A percentile compares a stretch with the other conserved stretches of the same genome.
These are phyloP conservation scores for Phenganax subtilis DNA, from an alignment of 92 coral and sea anemone genomes.

Conservation along the genomic window DNA sequence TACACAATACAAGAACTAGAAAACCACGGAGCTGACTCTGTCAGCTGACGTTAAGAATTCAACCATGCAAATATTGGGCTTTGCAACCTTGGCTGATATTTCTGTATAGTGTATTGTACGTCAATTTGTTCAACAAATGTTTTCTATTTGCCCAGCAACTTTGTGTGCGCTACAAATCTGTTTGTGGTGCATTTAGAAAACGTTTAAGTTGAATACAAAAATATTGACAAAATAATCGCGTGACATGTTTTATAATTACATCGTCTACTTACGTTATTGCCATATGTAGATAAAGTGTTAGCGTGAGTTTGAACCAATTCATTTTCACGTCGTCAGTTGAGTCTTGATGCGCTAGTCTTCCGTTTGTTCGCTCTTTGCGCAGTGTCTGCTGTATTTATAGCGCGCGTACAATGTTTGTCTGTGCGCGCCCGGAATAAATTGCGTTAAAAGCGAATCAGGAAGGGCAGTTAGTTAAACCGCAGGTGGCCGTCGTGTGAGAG, in stretches of 20 bases:
- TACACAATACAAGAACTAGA: too few species aligned
- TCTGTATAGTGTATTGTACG: too few species aligned
- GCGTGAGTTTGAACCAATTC: neutral
- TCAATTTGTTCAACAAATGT: too few species aligned
- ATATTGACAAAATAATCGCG: slow-evolving; percentile 23
- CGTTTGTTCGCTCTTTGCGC: neutral
- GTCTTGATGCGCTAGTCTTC: too few species aligned
- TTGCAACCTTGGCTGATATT: too few species aligned
- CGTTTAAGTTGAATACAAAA: slow-evolving; percentile 16
- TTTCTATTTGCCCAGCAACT: too few species aligned
- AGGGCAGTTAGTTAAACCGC: slow-evolving; percentile 30
- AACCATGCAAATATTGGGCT: too few species aligned
- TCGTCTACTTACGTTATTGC: slow-evolving; percentile 10
- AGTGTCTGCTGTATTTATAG: slow-evolving; percentile 25
- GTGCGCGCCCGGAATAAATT: slow-evolving; percentile 23
- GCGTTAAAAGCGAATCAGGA: slow-evolving; percentile 35
- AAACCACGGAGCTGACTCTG: too few species aligned
- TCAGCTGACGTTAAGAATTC: too few species aligned
- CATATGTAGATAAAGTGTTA: neutral
- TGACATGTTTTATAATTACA: neutral
- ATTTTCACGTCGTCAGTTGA: neutral
- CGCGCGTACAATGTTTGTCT: slow-evolving; percentile 34
- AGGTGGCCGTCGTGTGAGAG: slow-evolving; percentile 42
- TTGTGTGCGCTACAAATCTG: neutral
- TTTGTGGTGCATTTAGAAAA: slow-evolving; percentile 1